phyloP scores from a whole-genome alignment of 2,113 vertebrate species.

The Muntiacus muntjak region DNA sequence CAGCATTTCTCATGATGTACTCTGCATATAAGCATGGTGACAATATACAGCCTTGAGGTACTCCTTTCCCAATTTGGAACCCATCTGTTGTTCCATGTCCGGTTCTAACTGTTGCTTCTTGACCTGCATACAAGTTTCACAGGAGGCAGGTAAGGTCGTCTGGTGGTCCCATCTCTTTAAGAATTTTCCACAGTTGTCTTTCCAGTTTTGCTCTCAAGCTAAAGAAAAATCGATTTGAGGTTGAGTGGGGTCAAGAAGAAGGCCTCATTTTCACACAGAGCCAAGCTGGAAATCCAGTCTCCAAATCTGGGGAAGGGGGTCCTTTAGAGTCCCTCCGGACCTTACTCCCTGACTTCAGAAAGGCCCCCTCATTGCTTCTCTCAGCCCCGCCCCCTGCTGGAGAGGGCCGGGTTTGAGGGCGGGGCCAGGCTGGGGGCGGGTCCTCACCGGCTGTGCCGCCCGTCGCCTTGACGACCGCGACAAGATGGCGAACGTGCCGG shows the following conservation, averaged over 20 bases:
- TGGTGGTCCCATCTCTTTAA: not conserved
- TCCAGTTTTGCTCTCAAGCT: not conserved
- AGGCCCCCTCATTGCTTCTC: fast-evolving
- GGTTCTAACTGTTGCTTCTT: not conserved
- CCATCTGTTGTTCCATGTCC: not conserved
- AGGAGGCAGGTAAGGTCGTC: not conserved
- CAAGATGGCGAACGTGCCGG: conserved; percentile 44
- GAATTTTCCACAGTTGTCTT: not conserved
- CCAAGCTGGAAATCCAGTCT: not conserved
- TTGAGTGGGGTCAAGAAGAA: not conserved
- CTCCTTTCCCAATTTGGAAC: not conserved
- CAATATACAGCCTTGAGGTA: not conserved
- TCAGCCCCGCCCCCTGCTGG: not conserved
- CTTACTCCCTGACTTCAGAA: not conserved
- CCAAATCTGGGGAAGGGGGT: not conserved
- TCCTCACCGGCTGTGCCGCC: not conserved
- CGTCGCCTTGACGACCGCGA: conserved; percentile 50
- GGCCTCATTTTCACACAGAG: not conserved
- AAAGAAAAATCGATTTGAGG: not conserved
- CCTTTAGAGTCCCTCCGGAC: fast-evolving
- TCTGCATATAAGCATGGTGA: not conserved
- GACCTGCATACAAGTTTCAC: not conserved
- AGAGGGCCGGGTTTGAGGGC: not conserved
- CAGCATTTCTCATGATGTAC: not conserved
- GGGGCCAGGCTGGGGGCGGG: not conserved